These are phyloP conservation scores for Xanthostigma xanthostigma DNA, from an alignment of 2,888 invertebrate genomes.

Conservation along the genomic window DNA sequence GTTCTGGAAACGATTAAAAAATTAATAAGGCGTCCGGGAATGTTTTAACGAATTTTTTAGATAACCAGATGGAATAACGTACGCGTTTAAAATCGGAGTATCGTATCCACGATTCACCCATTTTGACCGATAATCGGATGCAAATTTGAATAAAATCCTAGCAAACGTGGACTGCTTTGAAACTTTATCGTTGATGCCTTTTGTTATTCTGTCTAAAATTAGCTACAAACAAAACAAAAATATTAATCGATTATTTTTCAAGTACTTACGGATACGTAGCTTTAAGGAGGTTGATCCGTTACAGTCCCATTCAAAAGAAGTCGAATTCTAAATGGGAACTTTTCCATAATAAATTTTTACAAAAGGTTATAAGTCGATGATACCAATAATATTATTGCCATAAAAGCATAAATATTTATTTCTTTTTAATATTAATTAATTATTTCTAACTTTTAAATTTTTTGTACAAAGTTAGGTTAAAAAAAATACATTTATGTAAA, in stretches of 20 bases:
- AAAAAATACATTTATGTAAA: no score
- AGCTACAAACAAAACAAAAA: constrained; percentile 38
- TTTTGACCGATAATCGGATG: constrained; percentile 80
- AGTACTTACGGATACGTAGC: not conserved
- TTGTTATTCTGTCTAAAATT: constrained; percentile 93
- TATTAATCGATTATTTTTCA: not conserved
- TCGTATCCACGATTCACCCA: constrained; percentile 73
- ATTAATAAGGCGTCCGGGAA: not conserved
- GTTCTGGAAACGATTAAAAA: constrained; percentile 26
- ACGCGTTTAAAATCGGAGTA: constrained; percentile 61
- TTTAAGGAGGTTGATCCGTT: no score
- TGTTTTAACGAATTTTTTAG: not conserved
- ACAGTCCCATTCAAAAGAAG: no score
- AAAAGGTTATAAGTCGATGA: no score
- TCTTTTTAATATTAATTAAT: no score
- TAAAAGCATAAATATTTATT: no score
- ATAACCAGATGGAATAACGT: constrained; percentile 14
- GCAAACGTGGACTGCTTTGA: constrained; percentile 63
- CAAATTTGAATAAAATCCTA: constrained; percentile 82
- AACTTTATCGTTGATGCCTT: constrained; percentile 91
- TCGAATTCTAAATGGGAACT: no score
- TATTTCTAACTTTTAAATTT: no score
- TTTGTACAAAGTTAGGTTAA: no score
- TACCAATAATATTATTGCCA: no score
- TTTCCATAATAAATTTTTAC: no score